phyloP scores from a whole-genome alignment of 1,140 invertebrate genomes.

The Bathynomus jamesi region DNA sequence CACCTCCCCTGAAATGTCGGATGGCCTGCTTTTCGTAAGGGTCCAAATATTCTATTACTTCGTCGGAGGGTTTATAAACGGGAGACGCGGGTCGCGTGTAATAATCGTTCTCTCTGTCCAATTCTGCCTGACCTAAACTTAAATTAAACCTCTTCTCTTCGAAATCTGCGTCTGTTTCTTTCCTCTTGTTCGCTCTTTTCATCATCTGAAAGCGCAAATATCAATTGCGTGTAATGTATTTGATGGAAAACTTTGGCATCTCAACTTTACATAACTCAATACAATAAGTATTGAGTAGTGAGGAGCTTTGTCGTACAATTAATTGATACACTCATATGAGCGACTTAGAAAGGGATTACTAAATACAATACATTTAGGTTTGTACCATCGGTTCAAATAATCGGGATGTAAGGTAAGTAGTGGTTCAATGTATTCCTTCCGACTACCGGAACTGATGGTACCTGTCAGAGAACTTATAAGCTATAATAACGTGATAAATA shows the following conservation, averaged over 20 bases:
- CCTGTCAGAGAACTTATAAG: no score
- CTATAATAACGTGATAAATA: no score
- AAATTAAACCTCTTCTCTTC: conserved; percentile 93
- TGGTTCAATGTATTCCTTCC: no score
- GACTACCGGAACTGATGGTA: no score
- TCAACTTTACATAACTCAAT: neutral
- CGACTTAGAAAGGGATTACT: no score
- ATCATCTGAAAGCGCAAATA: conserved; percentile 53
- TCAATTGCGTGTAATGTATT: no score
- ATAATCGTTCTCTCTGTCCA: conserved; percentile 81
- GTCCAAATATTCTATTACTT: conserved; percentile 21
- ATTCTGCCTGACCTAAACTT: conserved; percentile 69
- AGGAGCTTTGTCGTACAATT: neutral
- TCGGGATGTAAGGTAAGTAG: no score
- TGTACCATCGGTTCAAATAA: no score
- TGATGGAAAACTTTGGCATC: no score
- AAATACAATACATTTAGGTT: no score
- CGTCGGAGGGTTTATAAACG: conserved; percentile 27
- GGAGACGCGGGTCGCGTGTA: conserved; percentile 57
- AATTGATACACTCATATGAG: neutral
- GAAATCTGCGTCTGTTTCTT: conserved; percentile 91
- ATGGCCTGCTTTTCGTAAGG: conserved; percentile 34
- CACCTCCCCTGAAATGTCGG: conserved; percentile 29
- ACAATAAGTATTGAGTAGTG: neutral
- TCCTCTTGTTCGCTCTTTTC: conserved; percentile 80